A percentile compares a stretch with the other conserved stretches of the same genome.
These are phyloP conservation scores for Ceratotherium simum DNA, from an alignment of 2,113 vertebrate species.

Conservation along the genomic window DNA sequence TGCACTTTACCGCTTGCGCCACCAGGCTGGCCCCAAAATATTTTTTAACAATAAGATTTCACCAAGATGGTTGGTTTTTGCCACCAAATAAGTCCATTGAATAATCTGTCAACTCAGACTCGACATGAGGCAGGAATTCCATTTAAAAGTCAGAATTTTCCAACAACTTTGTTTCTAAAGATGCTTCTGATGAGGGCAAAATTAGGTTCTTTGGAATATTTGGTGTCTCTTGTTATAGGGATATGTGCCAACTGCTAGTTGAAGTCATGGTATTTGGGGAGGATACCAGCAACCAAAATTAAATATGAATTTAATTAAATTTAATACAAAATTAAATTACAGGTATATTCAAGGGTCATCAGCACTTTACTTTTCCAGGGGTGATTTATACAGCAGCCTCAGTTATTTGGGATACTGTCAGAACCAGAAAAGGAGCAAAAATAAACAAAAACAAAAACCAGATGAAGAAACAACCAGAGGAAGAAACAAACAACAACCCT, in stretches of 20 bases:
- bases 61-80: not conserved
- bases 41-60: constrained; percentile 17
- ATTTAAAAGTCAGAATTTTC: constrained; percentile 60
- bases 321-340: not conserved
- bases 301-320: constrained; percentile 31
- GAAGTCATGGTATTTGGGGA: constrained; percentile 51
- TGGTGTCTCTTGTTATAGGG: not conserved
- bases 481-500: not conserved
- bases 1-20: no score
- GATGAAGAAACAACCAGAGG: not conserved
- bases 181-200: constrained; percentile 24
- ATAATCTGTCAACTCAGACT: constrained; percentile 35
- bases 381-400: not conserved
- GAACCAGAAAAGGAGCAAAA: not conserved
- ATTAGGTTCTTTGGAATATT: constrained; percentile 28
- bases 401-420: not conserved
- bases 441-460: not conserved
- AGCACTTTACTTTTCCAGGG: not conserved
- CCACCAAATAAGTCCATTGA: not conserved
- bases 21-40: not conserved
- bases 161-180: constrained; percentile 57
- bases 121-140: not conserved
- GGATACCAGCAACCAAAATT: not conserved
- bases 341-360: not conserved
- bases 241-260: not conserved